Base-by-base conservation (phyloP, 2,797 vertebrate genomes). In the Artibeus lituratus region DNA sequence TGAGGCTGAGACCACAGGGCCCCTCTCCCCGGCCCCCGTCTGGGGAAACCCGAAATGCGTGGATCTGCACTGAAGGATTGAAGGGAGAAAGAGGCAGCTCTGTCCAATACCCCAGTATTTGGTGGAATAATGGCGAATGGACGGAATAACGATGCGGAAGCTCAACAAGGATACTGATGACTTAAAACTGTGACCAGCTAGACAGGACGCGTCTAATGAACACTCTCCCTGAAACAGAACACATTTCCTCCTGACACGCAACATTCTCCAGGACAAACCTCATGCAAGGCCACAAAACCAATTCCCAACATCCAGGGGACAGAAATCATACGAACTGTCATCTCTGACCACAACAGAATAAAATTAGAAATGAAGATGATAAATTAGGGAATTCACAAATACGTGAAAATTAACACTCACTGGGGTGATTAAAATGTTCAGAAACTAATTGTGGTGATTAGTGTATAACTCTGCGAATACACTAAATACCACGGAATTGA, bases 371-470 rank as follows among this genome's bases (percentile, higher is more conserved):
- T 47, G 14, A 83, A 24, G 47, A 57, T 16, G n/a, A 16, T 5
- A 88, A 77, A 37, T 42, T 37, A 24, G 74, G 24, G 91, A 93
- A 84, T 35, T 85, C 62, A 92, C 15, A 69, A 74, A 44, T 49
- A 10, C 24, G 1, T 78, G 19, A 35, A 53, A 88, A 77, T 57
- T 32, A 72, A 57, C 10, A 55, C 22, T 87, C 16, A 62, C 49
- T n/a, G 14, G 7, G 12, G 5, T n/a, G 21, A 90, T 35, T 16
- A 24, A 96, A 94, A 84, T 51, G 5, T 90, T 70, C 37, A 49
- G 42, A 92, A n/a, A 49, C 3, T 5, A 35, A 53, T 14, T n/a
- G 19, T 87, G n/a, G 53, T 44, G 6, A 94, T 59, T 32, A 32
- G 59, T 67, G 6, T 8, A n/a, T 15, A 59, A 57, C 21, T 9